Conservation (phyloP, 2,888 invertebrate species). For the Calliopum simillimum region DNA sequence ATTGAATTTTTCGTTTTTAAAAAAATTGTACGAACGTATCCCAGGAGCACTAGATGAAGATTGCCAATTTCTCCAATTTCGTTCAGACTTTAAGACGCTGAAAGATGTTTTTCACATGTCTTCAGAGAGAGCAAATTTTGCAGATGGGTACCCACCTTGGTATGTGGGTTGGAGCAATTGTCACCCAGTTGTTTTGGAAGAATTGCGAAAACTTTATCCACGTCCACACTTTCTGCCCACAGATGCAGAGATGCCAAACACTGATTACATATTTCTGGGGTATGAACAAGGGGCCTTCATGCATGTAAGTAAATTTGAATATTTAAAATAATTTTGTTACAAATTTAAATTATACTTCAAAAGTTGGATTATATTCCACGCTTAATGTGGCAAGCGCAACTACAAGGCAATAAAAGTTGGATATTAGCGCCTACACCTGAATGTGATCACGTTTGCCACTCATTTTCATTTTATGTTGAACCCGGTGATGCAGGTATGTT, state of each 20-base stretch:
- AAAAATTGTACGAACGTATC: constrained; percentile 75
- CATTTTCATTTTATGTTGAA: constrained; percentile 82
- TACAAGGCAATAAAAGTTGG: constrained; percentile 89
- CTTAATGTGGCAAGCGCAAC: constrained; percentile 94
- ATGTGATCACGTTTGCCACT: constrained; percentile 81
- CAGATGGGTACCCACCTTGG: constrained; percentile 79
- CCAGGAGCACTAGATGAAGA: constrained; percentile 82
- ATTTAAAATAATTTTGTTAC: not conserved
- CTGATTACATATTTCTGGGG: constrained; percentile 93
- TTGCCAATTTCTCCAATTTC: constrained; percentile 89
- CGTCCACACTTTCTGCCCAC: constrained; percentile 87
- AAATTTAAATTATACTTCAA: constrained; percentile 45
- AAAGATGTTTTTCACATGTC: constrained; percentile 84
- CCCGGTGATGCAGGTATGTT: constrained; percentile 85
- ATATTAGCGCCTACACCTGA: constrained; percentile 86
- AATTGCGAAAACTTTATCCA: constrained; percentile 81
- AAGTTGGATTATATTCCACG: constrained; percentile 92
- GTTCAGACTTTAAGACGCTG: constrained; percentile 81
- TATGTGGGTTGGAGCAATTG: constrained; percentile 95
- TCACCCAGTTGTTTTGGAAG: constrained; percentile 80
- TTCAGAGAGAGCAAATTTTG: constrained; percentile 70
- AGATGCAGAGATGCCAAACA: constrained; percentile 88
- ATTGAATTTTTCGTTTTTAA: constrained; percentile 77
- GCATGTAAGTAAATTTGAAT: constrained; percentile 75
- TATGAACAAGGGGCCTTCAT: constrained; percentile 90